Percentiles rank a stretch among this genome's conserved stretches.
These are phyloP conservation scores for Panagrolaimus sp. DNA, from an alignment of 1,140 invertebrate genomes.

Conservation along the genomic window DNA sequence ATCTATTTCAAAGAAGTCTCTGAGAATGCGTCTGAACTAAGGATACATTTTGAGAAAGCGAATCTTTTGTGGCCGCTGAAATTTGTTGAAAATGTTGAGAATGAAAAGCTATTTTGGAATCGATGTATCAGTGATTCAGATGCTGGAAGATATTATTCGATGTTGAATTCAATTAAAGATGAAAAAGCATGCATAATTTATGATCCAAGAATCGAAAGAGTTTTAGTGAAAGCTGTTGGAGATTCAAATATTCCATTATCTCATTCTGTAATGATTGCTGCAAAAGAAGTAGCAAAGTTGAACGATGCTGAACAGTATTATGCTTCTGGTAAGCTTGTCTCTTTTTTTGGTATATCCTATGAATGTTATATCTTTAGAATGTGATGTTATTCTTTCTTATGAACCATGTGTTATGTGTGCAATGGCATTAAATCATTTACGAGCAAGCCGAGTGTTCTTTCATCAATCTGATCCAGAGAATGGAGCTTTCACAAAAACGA, in stretches of 20 bases:
- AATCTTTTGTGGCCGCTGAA: background rate
- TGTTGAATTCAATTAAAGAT: background rate
- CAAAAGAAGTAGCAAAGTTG: background rate
- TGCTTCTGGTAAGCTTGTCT: background rate
- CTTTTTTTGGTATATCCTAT: background rate
- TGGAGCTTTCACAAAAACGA: background rate
- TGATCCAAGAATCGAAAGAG: background rate
- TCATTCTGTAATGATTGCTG: background rate
- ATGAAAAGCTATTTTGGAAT: background rate
- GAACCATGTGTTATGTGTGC: conserved; percentile 12
- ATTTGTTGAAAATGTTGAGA: background rate
- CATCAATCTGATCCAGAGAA: background rate
- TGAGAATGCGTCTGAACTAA: background rate
- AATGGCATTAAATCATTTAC: background rate
- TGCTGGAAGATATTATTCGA: background rate
- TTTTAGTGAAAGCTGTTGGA: background rate
- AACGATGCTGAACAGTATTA: background rate
- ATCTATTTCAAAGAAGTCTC: background rate
- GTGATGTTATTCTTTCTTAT: conserved; percentile 11
- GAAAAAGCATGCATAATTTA: background rate
- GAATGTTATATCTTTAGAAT: background rate
- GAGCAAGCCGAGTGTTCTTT: background rate
- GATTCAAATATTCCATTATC: background rate
- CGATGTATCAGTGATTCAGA: background rate
- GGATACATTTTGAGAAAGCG: background rate